Conservation (phyloP, 2,888 invertebrate species). For the Nymphalis c-album region DNA sequence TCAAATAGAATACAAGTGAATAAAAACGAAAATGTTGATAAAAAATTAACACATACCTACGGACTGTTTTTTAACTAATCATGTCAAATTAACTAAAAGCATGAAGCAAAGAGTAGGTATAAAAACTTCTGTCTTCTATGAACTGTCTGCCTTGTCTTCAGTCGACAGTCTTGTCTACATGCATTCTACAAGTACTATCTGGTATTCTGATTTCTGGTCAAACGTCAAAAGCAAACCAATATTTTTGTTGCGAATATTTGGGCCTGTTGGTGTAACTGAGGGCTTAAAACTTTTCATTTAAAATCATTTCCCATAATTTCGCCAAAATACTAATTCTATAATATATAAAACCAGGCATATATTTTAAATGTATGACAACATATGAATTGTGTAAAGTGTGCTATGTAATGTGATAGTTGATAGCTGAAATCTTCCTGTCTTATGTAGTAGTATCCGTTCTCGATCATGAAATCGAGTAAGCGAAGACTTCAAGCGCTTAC, state of each 20-base stretch:
- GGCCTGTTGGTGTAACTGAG: conserved; percentile 2
- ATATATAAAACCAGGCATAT: background rate
- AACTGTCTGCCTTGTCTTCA: too few species aligned
- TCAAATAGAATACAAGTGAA: too few species aligned
- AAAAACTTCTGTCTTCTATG: too few species aligned
- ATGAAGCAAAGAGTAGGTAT: too few species aligned
- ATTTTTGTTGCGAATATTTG: conserved; percentile 34
- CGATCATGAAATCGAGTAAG: conserved; percentile 79
- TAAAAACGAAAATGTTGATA: too few species aligned
- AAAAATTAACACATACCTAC: too few species aligned
- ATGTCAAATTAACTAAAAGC: too few species aligned
- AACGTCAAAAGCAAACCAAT: conserved; percentile 27
- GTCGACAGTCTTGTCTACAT: too few species aligned
- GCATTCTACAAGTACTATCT: background rate
- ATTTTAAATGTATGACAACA: background rate
- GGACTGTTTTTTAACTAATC: too few species aligned
- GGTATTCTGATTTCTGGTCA: too few species aligned
- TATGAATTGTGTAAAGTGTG: conserved; percentile 16
- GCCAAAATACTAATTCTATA: background rate
- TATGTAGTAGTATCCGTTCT: conserved; percentile 42
- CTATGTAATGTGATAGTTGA: conserved; percentile 43
- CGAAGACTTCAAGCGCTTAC: conserved; percentile 76
- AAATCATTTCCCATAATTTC: background rate
- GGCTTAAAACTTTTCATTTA: conserved; percentile 1
- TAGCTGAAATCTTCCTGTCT: conserved; percentile 38